Conservation (phyloP, 2,113 vertebrate genomes). For the Eclectus roratus region DNA sequence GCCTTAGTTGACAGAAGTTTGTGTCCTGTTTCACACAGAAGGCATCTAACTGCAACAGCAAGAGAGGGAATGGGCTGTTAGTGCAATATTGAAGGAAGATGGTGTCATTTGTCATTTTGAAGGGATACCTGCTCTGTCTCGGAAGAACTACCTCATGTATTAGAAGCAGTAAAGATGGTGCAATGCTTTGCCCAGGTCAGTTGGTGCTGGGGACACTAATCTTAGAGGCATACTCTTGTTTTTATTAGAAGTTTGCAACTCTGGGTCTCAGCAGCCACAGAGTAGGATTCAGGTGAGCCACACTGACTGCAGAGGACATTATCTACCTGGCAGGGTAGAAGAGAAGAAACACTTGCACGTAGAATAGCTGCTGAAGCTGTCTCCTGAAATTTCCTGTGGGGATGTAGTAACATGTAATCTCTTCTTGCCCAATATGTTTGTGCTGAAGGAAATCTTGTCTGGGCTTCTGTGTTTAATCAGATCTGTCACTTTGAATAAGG, state of each 20-base stretch:
- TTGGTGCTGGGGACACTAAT: neutral
- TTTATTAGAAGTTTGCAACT: neutral
- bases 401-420: neutral
- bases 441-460: slow-evolving; percentile 29
- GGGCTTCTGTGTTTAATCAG: slow-evolving; percentile 56
- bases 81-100: neutral
- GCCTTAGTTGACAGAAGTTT: neutral
- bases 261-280: neutral
- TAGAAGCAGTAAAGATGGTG: neutral
- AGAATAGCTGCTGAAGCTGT: neutral
- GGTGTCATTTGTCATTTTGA: neutral
- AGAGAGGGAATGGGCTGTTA: neutral
- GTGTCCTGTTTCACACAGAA: neutral
- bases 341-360: neutral
- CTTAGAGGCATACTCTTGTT: neutral
- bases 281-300: neutral
- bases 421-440: slow-evolving; percentile 46
- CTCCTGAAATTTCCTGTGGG: neutral
- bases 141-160: neutral
- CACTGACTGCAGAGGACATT: neutral
- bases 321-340: neutral
- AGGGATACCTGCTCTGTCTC: neutral
- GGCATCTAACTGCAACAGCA: neutral
- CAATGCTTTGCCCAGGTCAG: neutral
- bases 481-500: slow-evolving; percentile 17